A percentile compares a stretch with the other conserved stretches of the same genome.
Conservation (phyloP, 2,888 invertebrate genomes). For the Pandemis corylana region DNA sequence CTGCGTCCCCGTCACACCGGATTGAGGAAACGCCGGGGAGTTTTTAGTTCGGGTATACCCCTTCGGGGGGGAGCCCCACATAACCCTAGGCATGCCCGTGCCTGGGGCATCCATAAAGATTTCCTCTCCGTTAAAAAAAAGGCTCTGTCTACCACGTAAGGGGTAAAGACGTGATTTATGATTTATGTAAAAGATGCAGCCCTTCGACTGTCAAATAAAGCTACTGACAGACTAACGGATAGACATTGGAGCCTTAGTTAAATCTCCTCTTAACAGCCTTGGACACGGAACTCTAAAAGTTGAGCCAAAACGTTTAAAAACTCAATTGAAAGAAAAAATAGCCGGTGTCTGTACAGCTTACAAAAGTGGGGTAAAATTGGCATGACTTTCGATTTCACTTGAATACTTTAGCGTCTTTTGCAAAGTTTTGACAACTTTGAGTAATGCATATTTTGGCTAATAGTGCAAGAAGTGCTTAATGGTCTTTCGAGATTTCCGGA, state of each 20-base stretch:
- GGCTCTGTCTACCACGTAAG: no score
- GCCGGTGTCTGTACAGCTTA: background rate
- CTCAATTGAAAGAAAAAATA: constrained; percentile 13
- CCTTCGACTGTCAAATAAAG: no score
- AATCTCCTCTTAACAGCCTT: no score
- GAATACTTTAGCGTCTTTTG: background rate
- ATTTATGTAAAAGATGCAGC: no score
- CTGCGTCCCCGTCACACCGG: no score
- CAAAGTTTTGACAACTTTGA: background rate
- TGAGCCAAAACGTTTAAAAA: background rate
- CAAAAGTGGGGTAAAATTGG: background rate
- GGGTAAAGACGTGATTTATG: no score
- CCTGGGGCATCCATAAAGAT: no score
- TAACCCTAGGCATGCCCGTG: no score
- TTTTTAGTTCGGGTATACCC: no score
- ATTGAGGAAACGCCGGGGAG: no score
- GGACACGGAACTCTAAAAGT: background rate
- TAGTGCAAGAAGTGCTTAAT: background rate
- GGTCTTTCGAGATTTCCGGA: background rate
- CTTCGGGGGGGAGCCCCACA: no score
- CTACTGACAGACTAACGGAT: background rate
- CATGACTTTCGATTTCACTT: constrained; percentile 24
- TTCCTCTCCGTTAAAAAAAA: no score
- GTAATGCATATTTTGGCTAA: background rate
- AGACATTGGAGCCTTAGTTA: background rate